A percentile compares a stretch with the other conserved stretches of the same genome.
phyloP scores from a whole-genome alignment of 2,797 vertebrate genomes.

The Tragelaphus eurycerus region DNA sequence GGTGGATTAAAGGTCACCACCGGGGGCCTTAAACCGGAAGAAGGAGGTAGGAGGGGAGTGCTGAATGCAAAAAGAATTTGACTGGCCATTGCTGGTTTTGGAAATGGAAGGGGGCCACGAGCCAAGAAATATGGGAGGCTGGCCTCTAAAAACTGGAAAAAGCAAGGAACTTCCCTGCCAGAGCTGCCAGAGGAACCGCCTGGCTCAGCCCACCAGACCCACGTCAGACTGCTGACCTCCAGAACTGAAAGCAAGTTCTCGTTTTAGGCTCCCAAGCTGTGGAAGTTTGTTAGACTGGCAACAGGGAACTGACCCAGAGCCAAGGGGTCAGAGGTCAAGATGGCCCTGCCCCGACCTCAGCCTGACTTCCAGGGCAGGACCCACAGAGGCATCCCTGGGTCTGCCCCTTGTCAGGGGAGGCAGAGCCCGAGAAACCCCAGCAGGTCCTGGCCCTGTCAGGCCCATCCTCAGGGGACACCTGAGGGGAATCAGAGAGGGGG shows the following conservation, averaged over 20 bases:
- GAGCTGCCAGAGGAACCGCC: background rate
- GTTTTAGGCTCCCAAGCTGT: background rate
- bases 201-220: background rate
- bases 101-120: accelerated
- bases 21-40: background rate
- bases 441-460: background rate
- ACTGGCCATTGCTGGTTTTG: background rate
- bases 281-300: background rate
- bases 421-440: background rate
- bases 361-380: too few relatives aligned
- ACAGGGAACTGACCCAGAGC: background rate
- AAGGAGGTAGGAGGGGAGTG: background rate
- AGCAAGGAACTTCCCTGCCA: background rate
- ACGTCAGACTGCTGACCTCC: background rate
- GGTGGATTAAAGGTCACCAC: background rate
- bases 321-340: background rate
- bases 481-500: too few relatives aligned
- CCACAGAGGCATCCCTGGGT: background rate
- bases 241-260: background rate
- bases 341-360: background rate
- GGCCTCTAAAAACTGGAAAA: background rate
- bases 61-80: background rate
- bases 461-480: background rate
- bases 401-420: background rate
- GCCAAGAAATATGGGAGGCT: background rate